Evolutionary conservation across 2,888 invertebrate genomes (phyloP).

Genomic region (Eristalis pertinax): DNA sequence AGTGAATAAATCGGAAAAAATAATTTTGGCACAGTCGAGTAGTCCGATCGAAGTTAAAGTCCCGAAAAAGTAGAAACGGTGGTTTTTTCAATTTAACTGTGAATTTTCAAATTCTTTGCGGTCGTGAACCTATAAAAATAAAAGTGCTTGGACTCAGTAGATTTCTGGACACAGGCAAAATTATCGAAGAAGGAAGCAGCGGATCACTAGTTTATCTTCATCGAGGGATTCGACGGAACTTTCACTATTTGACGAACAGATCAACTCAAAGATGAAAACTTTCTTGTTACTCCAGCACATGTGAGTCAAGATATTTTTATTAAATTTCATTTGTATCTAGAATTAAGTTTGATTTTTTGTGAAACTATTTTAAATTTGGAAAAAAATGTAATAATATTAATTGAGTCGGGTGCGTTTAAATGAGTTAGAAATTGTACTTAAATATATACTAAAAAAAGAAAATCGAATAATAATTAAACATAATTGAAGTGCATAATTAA

Average conservation of each 20-base stretch:
- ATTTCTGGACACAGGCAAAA: not conserved
- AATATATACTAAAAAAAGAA: not conserved
- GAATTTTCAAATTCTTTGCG: constrained; percentile 13
- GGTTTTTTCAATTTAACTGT: constrained; percentile 7
- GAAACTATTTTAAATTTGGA: not conserved
- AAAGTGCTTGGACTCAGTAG: constrained; percentile 3
- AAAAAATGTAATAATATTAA: not conserved
- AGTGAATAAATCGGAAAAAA: constrained; percentile 4
- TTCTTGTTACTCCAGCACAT: constrained; percentile 12
- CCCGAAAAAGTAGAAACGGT: not conserved
- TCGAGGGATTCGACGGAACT: constrained; percentile 6
- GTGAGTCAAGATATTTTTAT: constrained; percentile 13
- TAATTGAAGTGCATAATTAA: not conserved
- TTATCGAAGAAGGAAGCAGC: constrained; percentile 5
- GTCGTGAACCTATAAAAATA: constrained; percentile 5
- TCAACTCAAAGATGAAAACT: constrained; percentile 16
- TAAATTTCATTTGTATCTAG: not conserved
- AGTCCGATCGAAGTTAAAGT: constrained; percentile 1
- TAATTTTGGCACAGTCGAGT: not conserved
- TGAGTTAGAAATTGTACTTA: not conserved
- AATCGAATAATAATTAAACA: not conserved
- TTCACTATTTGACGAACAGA: not conserved
- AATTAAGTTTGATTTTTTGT: not conserved
- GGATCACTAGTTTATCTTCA: constrained; percentile 2
- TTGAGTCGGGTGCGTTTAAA: not conserved